Conservation (phyloP, 2,888 invertebrate species). For the Clitarchus hookeri region DNA sequence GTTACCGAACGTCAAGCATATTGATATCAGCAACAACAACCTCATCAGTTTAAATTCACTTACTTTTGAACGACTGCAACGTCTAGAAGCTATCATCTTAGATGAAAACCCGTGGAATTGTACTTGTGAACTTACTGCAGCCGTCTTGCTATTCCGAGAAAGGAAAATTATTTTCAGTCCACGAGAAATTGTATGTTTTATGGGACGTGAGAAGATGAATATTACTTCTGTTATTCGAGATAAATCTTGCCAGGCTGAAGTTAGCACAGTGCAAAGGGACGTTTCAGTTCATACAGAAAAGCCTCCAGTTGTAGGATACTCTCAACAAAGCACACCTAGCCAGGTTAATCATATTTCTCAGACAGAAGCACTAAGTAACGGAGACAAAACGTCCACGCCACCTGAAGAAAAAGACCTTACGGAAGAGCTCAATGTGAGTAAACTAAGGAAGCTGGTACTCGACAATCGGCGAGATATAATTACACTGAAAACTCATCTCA, state of each 20-base stretch:
- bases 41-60: neutral
- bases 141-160: neutral
- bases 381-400: too few relatives aligned
- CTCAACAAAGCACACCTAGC: neutral
- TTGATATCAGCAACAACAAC: neutral
- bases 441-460: too few relatives aligned
- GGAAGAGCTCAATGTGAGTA: too few relatives aligned
- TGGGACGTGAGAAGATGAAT: neutral
- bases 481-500: too few relatives aligned
- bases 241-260: neutral
- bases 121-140: neutral
- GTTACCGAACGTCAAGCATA: neutral
- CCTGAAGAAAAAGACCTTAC: too few relatives aligned
- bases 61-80: neutral
- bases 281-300: neutral
- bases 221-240: neutral
- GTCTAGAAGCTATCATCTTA: neutral
- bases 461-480: too few relatives aligned
- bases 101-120: neutral
- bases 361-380: too few relatives aligned
- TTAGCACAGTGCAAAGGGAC: neutral
- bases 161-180: neutral
- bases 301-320: neutral
- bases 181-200: neutral
- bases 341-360: too few relatives aligned